Evolutionary conservation across 2,113 vertebrate species (phyloP), one percentile per base, ranked within the genome.

Genomic region (Scophthalmus maximus): DNA sequence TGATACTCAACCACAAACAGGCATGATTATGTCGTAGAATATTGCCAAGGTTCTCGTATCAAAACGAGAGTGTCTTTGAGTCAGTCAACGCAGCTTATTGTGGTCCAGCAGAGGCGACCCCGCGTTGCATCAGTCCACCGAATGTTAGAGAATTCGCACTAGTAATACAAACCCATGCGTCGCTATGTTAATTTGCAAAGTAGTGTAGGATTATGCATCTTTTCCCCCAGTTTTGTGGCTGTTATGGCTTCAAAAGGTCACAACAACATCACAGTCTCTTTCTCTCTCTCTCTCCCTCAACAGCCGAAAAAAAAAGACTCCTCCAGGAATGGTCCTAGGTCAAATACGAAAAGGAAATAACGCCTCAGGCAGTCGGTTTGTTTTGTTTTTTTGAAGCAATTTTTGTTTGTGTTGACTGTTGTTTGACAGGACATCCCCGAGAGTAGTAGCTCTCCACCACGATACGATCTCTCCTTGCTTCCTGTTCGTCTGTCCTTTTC

Each of bases 21-120:
- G 83, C 85, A 88, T 89, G 82, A 84, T 76, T 85, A 87, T 66
- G 50, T 85, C 73, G 77, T 57, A 84, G 76, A 87, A 90, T 92
- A 92, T 92, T 91, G 90, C 88, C 89, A 91, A 84, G 81, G 77
- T 91, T 88, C 82, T 92, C 87, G 83, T 92, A 91, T 91, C 87
- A 91, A 93, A 93, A 89, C 69, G 73, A 72, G 66, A 91, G 76
- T 73, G 55, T 89, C 84, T 88, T 83, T 90, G 77, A 74, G 73
- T 81, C 79, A 70, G 77, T 77, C 85, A 25, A 75, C 60, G 36
- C 67, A 68, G 85, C 83, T 91, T 83, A 88, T 89, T 84, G 82
- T 83, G 71, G 73, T 84, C 81, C 81, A 84, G 88, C 88, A 77
- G 71, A 76, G 76, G 85, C 65, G 84, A 84, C 79, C 82, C 82